Base-by-base conservation (phyloP, 2,113 vertebrate genomes). In the Fregata magnificens region DNA sequence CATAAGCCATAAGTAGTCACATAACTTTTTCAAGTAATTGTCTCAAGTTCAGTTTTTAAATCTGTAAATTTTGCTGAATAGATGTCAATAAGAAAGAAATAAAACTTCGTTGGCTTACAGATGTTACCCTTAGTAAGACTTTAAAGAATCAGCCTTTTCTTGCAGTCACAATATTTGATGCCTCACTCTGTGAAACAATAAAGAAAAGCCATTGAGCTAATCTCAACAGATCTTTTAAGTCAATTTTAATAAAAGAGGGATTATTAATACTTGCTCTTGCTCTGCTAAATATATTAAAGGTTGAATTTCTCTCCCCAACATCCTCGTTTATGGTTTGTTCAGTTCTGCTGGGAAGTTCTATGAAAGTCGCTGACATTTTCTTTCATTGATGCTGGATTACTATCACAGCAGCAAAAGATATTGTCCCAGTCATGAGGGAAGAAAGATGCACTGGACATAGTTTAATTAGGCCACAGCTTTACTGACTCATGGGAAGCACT, bases 211-310 rank as follows among this genome's bases (percentile, higher is more conserved):
- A 74, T 22, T 72, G 15, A 62, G 21, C 38, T 81, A 87, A 93
- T 66, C 65, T 94, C 76, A 85, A 76, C 58, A 92, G 69, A 96
- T 88, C 91, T 97, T 81, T 94, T 92, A 86, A 94, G 32, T 76
- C 86, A 49, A 16, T 47, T 97, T 97, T 97, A 97, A 95, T 95
- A 96, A 98, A 97, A 97, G 31, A 67, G 32, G 40, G 49, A 95
- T 95, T 97, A 77, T 44, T 73, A 95, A 88, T 61, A 81, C 74
- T 94, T 94, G 70, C 21, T 91, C 29, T 86, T 88, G 36, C 71
- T 82, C 70, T 49, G 77, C 21, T 86, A 96, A 93, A 93, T 90
- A 92, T 77, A 96, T 95, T 87, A 95, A 92, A 94, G 38, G 56
- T 89, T 95, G 38, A 87, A 21, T 94, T 97, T 95, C 71, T 96